These are phyloP conservation scores for Cyclophora punctaria DNA, from an alignment of 2,888 invertebrate genomes.

Conservation along the genomic window DNA sequence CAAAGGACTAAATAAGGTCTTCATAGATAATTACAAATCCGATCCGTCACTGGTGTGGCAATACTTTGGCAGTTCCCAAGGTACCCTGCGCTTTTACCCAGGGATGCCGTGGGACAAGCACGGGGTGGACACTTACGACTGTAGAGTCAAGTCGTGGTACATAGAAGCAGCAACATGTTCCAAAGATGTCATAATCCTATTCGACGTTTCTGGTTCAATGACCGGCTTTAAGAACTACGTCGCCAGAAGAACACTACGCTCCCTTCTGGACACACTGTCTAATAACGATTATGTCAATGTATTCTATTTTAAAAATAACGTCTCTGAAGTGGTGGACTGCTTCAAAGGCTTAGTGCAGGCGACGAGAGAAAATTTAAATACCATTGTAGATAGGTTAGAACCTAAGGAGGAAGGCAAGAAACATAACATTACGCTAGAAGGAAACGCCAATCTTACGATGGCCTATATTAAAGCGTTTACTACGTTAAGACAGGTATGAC, in stretches of 20 bases:
- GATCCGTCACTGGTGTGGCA: slow-evolving; percentile 97
- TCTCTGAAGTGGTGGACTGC: slow-evolving; percentile 86
- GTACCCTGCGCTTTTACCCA: slow-evolving; percentile 95
- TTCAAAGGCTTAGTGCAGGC: slow-evolving; percentile 92
- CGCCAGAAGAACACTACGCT: slow-evolving; percentile 89
- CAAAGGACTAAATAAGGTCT: slow-evolving; percentile 86
- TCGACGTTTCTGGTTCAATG: slow-evolving; percentile 98
- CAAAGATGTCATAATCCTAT: slow-evolving; percentile 95
- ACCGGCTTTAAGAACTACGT: slow-evolving; percentile 84
- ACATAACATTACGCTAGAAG: slow-evolving; percentile 71
- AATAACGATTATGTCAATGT: slow-evolving; percentile 99
- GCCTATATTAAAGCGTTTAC: slow-evolving; percentile 91
- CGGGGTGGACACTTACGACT: slow-evolving; percentile 88
- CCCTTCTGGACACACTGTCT: slow-evolving; percentile 94
- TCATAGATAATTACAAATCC: slow-evolving; percentile 87
- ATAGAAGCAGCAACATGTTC: slow-evolving; percentile 98
- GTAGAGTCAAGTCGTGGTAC: slow-evolving; percentile 94
- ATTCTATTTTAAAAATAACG: slow-evolving; percentile 84
- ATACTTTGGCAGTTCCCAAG: slow-evolving; percentile 96
- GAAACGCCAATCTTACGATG: slow-evolving; percentile 87
- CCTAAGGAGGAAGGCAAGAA: slow-evolving; percentile 45
- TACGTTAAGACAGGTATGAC: slow-evolving; percentile 79
- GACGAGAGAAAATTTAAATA: slow-evolving; percentile 86
- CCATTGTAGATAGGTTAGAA: slow-evolving; percentile 81
- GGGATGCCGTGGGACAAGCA: slow-evolving; percentile 80